Base-by-base conservation (phyloP, 2,888 invertebrate species). In the Phengaris alcon region DNA sequence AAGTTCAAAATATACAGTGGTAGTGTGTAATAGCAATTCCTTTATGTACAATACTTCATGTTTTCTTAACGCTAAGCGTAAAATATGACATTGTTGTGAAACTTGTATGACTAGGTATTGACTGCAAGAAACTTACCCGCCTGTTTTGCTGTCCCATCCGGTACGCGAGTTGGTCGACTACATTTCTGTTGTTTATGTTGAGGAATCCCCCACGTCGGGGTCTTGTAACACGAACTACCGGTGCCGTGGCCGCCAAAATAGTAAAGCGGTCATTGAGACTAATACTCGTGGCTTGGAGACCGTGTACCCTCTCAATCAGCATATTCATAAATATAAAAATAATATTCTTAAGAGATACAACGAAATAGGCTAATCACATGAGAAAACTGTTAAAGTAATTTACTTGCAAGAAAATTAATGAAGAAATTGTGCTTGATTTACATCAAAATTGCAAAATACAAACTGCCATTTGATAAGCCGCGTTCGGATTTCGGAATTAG, bases 251-350 rank as follows among this genome's bases (percentile, higher is more conserved):
- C 74, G 87, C 81, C 75, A 91, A 78, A 77, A 89, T 77, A 9
- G 89, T 86, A 75, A 92, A 92, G 73, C 92, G 83, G 5, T 90
- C 87, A 77, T 89, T 84, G 74, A 91, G 81, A 74, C 84, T 88
- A 76, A 91, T 77, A 57, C 80, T 80, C 12, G 95, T 95, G 13
- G 94, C 87, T 75, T 90, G 91, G 54, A 93, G 87, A 77, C 91
- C 91, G 77, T 88, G 87, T 73, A 93, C 83, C 83, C 88, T 88
- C 77, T 91, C 89, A 77, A 93, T 87, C 75, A 87, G 84, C 88
- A 89, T 91, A 76, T 82, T 85, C 35, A 12, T 35, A 64, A 35
- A 35, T 64, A 35, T 2, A 64, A 64, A 5, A 64, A 13, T 6
- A 12, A 9, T 64, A 64, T 12, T 44, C 35, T 9, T 35, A 22